Evolutionary conservation across 2,113 vertebrate genomes (phyloP), one percentile per base, ranked within the genome.

Genomic region (Indicator maculatus): DNA sequence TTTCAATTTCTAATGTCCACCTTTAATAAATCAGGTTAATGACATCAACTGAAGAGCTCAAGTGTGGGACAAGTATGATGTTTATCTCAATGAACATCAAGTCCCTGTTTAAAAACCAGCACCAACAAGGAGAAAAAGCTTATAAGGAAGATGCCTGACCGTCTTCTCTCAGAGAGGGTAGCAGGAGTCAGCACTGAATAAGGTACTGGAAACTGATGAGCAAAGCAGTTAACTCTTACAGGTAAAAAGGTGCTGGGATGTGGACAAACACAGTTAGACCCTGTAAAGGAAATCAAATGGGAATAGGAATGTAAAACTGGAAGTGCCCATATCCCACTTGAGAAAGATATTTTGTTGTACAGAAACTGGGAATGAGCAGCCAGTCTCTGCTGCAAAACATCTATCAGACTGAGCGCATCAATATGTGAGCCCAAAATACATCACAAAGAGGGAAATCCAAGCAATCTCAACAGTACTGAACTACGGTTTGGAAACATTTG

Each of bases 391-490:
- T 71, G 47, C 41, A 66, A 71, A 89, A 45, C 47, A 38, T n/a
- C 58, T 66, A 8, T 24, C 31, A 64, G 70, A 59, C 0, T 0
- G 52, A 69, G 4, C 56, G 12, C 53, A 65, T 17, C 3, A 8
- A 5, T 15, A 61, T 19, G 12, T 66, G 61, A 82, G 56, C 12
- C 53, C 82, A 63, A 92, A 33, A n/a, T 15, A 27, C 30, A 50
- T 28, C 24, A 28, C 11, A 28, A 31, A 47, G 38, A 53, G 26
- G 24, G 6, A 45, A 87, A 74, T 6, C 2, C 27, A 84, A 69
- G 12, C 18, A 39, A 16, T 24, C 28, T 41, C 66, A 63, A 24
- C 15, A 69, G 8, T 45, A 75, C 7, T 38, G 77, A 91, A 31
- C n/a, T 52, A 14, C 12, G 17, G 64, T 74, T 93, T 67, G 58